phyloP scores from a whole-genome alignment of 2,797 vertebrate species.

The Pseudopleuronectes americanus region DNA sequence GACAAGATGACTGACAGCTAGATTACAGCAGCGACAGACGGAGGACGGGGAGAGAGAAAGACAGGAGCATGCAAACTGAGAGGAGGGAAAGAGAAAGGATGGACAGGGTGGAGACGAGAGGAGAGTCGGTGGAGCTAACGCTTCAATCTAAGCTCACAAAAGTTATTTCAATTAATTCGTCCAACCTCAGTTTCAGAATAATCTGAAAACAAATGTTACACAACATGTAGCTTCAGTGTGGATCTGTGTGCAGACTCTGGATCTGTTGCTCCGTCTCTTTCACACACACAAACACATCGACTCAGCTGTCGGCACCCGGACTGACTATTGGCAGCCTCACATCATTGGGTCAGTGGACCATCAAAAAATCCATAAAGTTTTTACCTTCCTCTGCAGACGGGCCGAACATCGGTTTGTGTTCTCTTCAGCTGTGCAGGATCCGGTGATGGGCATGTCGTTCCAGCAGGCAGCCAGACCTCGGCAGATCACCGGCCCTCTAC shows the following conservation, averaged over 20 bases:
- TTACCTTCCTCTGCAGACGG: background rate
- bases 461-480: no score
- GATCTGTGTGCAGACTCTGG: no score
- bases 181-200: no score
- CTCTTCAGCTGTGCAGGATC: background rate
- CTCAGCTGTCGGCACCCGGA: background rate
- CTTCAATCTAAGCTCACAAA: background rate
- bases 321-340: background rate
- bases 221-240: no score
- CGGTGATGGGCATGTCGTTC: no score
- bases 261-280: background rate
- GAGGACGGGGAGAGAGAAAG: slow-evolving; percentile 16
- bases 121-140: background rate
- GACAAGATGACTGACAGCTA: slow-evolving; percentile 75
- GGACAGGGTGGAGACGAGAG: background rate
- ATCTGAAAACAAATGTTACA: no score
- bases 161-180: no score
- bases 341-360: background rate
- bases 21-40: slow-evolving; percentile 60
- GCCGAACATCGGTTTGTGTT: background rate
- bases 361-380: background rate
- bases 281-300: background rate
- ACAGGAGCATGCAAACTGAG: slow-evolving; percentile 10
- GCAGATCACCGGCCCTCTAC: no score
- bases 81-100: background rate